A percentile compares a stretch with the other conserved stretches of the same genome.
These are phyloP conservation scores for Bambusicola thoracicus DNA, from an alignment of 2,113 vertebrate species.

Conservation along the genomic window DNA sequence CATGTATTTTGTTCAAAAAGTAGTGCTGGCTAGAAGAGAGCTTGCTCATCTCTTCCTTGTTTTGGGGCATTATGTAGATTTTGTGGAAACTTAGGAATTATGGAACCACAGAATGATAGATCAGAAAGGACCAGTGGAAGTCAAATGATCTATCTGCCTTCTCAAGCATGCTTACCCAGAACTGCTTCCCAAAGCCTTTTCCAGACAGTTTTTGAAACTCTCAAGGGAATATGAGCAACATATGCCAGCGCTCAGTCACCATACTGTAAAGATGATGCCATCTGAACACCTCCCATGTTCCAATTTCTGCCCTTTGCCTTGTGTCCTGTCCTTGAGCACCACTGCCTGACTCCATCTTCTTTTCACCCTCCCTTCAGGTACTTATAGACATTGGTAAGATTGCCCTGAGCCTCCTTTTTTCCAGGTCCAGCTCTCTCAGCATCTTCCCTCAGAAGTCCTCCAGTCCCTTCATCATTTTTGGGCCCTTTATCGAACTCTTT, in stretches of 20 bases:
- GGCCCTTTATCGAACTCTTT: neutral
- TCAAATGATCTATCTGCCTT: neutral
- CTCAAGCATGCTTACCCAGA: neutral
- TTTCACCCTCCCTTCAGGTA: neutral
- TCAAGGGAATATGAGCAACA: neutral
- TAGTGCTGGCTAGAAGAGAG: neutral
- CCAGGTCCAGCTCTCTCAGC: neutral
- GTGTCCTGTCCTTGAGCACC: neutral
- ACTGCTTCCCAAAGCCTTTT: neutral
- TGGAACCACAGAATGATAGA: neutral
- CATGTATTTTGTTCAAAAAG: neutral
- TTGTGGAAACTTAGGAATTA: neutral
- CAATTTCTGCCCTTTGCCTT: neutral
- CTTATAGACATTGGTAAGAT: neutral
- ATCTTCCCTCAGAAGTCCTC: neutral
- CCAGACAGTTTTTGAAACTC: neutral
- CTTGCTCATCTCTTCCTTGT: neutral
- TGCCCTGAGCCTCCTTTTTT: neutral
- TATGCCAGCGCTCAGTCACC: neutral
- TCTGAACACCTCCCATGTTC: neutral
- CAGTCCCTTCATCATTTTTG: neutral
- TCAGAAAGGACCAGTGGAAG: neutral
- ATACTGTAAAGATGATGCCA: neutral
- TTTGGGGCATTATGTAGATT: neutral
- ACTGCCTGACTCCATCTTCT: neutral